Evolutionary conservation across 2,797 vertebrate genomes (phyloP), one percentile per base, ranked within the genome.

Genomic region (Alca torda): DNA sequence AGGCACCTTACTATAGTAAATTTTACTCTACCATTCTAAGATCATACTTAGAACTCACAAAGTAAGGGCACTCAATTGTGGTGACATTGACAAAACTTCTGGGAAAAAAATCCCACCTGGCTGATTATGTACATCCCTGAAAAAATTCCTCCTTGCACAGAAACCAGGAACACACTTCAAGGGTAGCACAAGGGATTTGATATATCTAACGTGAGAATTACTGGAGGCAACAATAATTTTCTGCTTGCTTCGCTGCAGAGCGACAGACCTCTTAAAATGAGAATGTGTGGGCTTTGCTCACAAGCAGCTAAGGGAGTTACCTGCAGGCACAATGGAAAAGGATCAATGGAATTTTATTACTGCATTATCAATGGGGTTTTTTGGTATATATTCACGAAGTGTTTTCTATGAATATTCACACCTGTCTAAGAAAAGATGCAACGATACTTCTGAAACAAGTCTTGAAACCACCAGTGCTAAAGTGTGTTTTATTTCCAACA

Each of bases 401-500:
- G 24, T 16, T 48, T 90, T 43, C 50, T 46, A 17, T 18, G 7
- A 54, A 17, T 46, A 84, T 16, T 74, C 17, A 59, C 8, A 60
- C 5, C 21, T 10, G 3, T 6, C 5, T 72, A 92, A 41, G 39
- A 68, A 74, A 92, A 87, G 31, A 91, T 6, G 11, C 12, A 92
- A 82, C 1, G 2, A 63, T 13, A 89, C 37, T 68, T 87, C 33
- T 18, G 64, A 88, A 91, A 92, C 69, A 90, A 89, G 59, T 57
- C 65, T 72, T 89, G 81, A 89, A 90, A 80, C 57, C 75, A 92
- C 5, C 76, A 95, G 50, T 78, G 93, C 75, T 90, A 76, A 97
- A 97, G 46, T 90, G 89, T 78, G 31, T 61, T 98, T 99, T 98
- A 99, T 98, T 95, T 95, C 93, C 97, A 96, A 97, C 93, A 93